Evolutionary conservation across 2,888 invertebrate genomes (phyloP).

Genomic region (Morpho helenor): DNA sequence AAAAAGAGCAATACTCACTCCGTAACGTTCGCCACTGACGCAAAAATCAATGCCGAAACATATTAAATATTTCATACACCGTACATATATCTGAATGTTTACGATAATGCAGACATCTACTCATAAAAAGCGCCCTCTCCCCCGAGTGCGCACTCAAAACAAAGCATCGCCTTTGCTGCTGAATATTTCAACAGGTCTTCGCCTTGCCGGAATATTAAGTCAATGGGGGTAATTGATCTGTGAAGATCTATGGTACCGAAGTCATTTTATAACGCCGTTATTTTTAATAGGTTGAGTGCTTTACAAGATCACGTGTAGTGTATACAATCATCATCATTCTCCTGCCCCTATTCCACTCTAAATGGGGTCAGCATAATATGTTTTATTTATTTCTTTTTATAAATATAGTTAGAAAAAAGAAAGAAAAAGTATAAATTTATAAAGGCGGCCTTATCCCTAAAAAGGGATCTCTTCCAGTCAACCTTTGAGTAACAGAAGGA

Average conservation of each 20-base stretch:
- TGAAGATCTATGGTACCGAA: conserved; percentile 36
- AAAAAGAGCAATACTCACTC: conserved; percentile 8
- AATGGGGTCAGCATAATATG: too few species aligned
- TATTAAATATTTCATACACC: conserved; percentile 37
- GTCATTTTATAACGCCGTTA: conserved; percentile 8
- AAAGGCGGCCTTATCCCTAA: too few species aligned
- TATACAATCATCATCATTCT: too few species aligned
- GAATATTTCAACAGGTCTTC: conserved; percentile 75
- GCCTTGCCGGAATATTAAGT: conserved; percentile 75
- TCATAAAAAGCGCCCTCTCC: conserved; percentile 65
- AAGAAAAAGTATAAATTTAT: too few species aligned
- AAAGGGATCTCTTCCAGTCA: too few species aligned
- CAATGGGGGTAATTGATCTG: conserved; percentile 77
- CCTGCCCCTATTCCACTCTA: too few species aligned
- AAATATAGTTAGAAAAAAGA: too few species aligned
- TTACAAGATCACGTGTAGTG: not conserved
- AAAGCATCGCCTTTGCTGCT: conserved; percentile 62
- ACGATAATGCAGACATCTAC: conserved; percentile 65
- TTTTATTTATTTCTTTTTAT: too few species aligned
- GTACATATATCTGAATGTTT: conserved; percentile 54
- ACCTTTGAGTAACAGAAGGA: too few species aligned
- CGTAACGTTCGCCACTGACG: conserved; percentile 7
- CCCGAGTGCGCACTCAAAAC: conserved; percentile 68
- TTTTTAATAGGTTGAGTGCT: conserved; percentile 2
- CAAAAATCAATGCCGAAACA: conserved; percentile 26